Base-by-base conservation (phyloP, 2,888 invertebrate genomes). In the Lissonota sp. region DNA sequence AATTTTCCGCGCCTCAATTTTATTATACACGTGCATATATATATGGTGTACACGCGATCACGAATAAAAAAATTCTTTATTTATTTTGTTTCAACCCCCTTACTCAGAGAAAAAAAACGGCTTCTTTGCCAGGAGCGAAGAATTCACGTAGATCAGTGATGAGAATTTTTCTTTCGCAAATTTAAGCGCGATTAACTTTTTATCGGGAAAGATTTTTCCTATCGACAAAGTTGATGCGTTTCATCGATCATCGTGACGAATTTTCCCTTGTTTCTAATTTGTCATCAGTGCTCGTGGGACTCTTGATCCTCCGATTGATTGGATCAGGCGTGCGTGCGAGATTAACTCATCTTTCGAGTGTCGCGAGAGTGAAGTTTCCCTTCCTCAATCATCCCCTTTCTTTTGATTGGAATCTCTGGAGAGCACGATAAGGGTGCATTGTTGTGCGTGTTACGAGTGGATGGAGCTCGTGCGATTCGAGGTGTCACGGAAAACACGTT, bases 1-100 rank as follows among this genome's bases (percentile, higher is more conserved):
- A 51, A n/a, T n/a, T n/a, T n/a, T n/a, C n/a, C n/a, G n/a, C 12
- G 55, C 58, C 42, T 37, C 16, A 58, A 57, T 40, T 39, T 53
- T 6, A 3, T 14, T 16, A 49, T 69, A 44, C 26, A 53, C 26
- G 8, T 49, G 3, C 10, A 8, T 44, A n/a, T 58, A 64, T 62
- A 44, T 57, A 42, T 14, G n/a, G 46, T 57, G 39, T 49, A n/a
- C 60, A 7, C 60, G 40, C 12, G 12, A 10, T 39, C 39, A 12
- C 49, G 5, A n/a, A 49, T 49, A 49, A 10, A 10, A 10, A 12
- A 49, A n/a, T 10, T 49, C 4, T 10, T 49, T 12, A 1, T 49
- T 49, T 10, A 5, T 49, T 10, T 49, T 49, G 8, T 49, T 49
- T 49, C 4, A n/a, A 10, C 49, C 49, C 49, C n/a, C n/a, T n/a